Base-by-base conservation (phyloP, 2,797 vertebrate species). In the Avahi laniger region DNA sequence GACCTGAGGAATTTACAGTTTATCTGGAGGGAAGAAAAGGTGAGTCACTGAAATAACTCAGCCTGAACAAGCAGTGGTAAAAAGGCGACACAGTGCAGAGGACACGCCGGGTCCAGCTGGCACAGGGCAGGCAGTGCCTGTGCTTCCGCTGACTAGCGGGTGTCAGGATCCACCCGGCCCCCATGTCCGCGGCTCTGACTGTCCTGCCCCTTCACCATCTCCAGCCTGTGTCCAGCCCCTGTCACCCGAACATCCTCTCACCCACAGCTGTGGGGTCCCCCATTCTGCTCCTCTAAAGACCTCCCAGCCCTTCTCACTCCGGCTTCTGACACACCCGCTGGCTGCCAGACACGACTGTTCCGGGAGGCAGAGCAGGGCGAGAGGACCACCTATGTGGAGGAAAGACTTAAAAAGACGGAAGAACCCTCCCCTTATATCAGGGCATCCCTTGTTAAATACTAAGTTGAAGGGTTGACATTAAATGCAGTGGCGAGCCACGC, bases 1-100 rank as follows among this genome's bases (percentile, higher is more conserved):
- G 88, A 80, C 94, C 91, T 4, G 22, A 76, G 54, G 92, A 82
- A 82, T 76, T 82, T 83, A 94, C 86, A 79, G 89, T 97, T 90
- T 76, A 35, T 30, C 54, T 65, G n/a, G 7, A 4, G 78, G 57
- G 57, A 41, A 50, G 33, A 46, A 76, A 75, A 35, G 13, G 50
- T 2, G 85, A 81, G n/a, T 92, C 97, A 89, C 65, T 59, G 80
- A 61, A 73, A 63, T 88, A 48, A 35, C 41, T 83, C 57, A 26
- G 80, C 59, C 83, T 43, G 57, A 91, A 35, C 69, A 24, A 65
- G 26, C 35, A 7, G 61, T 7, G 46, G 33, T 14, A 15, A 0
- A 24, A 15, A 65, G 38, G 33, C 20, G 5, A 43, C 8, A 14
- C 4, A 4, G 91, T 20, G 22, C 17, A 22, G 46, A 67, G 10